phyloP scores from a whole-genome alignment of 1,140 invertebrate genomes.

The Panulirus ornatus region DNA sequence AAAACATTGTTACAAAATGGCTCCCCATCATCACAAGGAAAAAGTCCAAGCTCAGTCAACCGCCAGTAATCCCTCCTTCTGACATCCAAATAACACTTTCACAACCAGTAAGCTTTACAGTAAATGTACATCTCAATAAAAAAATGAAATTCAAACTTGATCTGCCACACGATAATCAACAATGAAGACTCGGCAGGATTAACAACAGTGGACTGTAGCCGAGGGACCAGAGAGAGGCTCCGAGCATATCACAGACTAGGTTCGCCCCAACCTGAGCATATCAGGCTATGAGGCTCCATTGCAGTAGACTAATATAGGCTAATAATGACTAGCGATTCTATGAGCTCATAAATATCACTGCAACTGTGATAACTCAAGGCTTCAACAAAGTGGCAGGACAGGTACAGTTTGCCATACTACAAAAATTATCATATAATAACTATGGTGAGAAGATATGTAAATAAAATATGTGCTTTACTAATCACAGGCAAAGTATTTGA shows the following conservation, averaged over 20 bases:
- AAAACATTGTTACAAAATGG: neutral
- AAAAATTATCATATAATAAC: neutral
- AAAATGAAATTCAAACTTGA: neutral
- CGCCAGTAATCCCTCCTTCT: neutral
- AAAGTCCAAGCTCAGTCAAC: neutral
- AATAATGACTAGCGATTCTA: constrained; percentile 52
- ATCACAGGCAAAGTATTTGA: neutral
- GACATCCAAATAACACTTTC: neutral
- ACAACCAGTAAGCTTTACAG: neutral
- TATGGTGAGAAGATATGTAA: neutral
- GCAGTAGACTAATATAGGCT: constrained; percentile 54
- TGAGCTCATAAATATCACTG: constrained; percentile 32
- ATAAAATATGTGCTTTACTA: neutral
- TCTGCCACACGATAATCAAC: constrained; percentile 10
- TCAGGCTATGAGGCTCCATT: constrained; percentile 56
- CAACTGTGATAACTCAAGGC: constrained; percentile 20
- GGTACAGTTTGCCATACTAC: neutral
- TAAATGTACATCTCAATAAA: neutral
- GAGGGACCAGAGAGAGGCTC: constrained; percentile 54
- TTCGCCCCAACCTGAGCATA: constrained; percentile 56
- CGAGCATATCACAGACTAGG: constrained; percentile 69
- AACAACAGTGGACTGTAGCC: constrained; percentile 44
- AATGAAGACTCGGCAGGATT: constrained; percentile 37
- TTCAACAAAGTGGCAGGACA: constrained; percentile 7
- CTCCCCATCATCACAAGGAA: neutral